Conservation (phyloP, 2,797 vertebrate genomes). For the Alcedo quadribrachys region DNA sequence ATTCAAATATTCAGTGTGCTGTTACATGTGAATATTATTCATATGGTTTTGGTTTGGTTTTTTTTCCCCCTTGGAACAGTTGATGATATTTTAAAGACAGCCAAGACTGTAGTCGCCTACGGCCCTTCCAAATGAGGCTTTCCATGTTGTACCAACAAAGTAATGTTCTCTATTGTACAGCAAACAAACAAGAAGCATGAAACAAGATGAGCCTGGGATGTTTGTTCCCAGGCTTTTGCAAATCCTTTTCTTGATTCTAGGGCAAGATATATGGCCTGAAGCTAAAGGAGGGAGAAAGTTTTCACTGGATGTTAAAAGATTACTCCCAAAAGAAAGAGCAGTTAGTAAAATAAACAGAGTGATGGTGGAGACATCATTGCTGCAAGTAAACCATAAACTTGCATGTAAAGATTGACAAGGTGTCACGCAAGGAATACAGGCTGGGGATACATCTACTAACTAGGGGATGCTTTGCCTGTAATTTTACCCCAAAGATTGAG, state of each 20-base stretch:
- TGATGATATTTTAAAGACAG: constrained; percentile 19
- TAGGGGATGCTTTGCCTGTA: not conserved
- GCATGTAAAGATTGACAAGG: not conserved
- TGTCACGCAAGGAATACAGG: not conserved
- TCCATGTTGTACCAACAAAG: not conserved
- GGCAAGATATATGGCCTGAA: not conserved
- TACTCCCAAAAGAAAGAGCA: not conserved
- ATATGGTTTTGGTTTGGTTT: not conserved
- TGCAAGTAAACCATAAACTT: not conserved
- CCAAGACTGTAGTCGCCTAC: not conserved
- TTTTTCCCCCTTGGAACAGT: not conserved
- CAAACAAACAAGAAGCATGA: not conserved
- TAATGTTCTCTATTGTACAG: not conserved
- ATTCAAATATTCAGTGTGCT: not conserved
- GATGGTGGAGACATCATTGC: not conserved
- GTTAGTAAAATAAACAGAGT: not conserved
- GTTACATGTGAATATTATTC: not conserved
- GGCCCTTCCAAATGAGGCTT: not conserved
- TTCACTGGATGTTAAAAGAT: not conserved
- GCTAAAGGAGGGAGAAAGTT: not conserved
- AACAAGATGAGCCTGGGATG: not conserved
- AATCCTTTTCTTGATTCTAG: not conserved
- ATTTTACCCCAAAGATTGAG: not conserved
- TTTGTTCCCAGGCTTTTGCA: not conserved
- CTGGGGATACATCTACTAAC: not conserved